Base-by-base conservation (phyloP, 2,888 invertebrate species). In the Acronicta leporina region DNA sequence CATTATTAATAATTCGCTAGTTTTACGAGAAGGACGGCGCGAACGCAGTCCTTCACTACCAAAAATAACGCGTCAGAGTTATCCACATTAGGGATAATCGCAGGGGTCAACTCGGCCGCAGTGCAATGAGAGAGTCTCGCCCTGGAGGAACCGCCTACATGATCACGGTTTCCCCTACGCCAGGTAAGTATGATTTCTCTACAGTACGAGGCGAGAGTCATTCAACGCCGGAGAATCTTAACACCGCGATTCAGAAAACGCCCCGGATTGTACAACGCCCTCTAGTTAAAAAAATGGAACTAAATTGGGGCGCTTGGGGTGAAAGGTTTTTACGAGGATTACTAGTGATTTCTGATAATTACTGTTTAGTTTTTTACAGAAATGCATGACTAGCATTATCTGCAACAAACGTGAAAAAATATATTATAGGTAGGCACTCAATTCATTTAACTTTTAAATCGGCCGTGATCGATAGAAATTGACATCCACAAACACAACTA, bases 51-150 rank as follows among this genome's bases (percentile, higher is more conserved):
- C 35, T 35, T 35, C 35, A 13, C 35, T 35, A 35, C 35, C 38
- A 38, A 38, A 38, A 46, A 46, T 46, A 27, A 14, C 14, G 45
- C 45, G 45, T 30, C 30, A 30, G 45, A 46, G 45, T 46, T 46
- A 46, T 11, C 45, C 45, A 30, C 45, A 46, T 30, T 30, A 46
- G 45, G 45, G 45, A 30, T 46, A 46, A 46, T 46, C 45, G 45
- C 45, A 46, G 14, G 30, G 45, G 45, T 46, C 45, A 46, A n/a
- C 38, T n/a, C 7, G n/a, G 4, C 38, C 38, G n/a, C 6, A 38
- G 38, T 38, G 38, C 38, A 38, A 38, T 38, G 38, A n/a, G 6
- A n/a, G 13, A 13, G 38, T 38, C 38, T 38, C 38, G 38, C 38
- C n/a, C 38, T 38, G 38, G 38, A n/a, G 38, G 38, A 38, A 38